Base-by-base conservation (phyloP, 2,888 invertebrate species). In the Synergus laeviventris region DNA sequence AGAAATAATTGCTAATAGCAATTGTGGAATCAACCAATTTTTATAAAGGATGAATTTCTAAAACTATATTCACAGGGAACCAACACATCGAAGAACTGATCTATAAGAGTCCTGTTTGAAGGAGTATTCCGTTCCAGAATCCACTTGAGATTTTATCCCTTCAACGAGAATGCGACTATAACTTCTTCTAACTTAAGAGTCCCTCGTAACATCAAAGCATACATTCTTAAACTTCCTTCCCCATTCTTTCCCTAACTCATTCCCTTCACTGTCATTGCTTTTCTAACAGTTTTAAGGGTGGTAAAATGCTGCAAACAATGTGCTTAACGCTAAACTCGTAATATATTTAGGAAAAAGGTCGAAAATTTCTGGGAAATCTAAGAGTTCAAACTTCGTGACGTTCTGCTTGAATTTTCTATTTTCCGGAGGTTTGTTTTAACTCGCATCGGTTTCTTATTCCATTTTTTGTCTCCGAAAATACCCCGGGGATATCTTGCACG, bases 41-140 rank as follows among this genome's bases (percentile, higher is more conserved):
- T 31, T 31, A 31, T 31, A 5, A 5, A 31, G 31, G 31, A 31
- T 31, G 31, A 31, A 31, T 5, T 31, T 5, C 31, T 31, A 31
- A 31, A 31, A 31, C 31, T 31, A 31, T 31, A 31, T 31, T 31
- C 5, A n/a, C 5, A 31, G 5, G 31, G 31, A 31, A 31, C 3
- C 3, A 4, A 31, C 31, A 31, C 31, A 31, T 31, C 0, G 3
- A 31, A 31, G 5, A 4, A 31, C 31, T 31, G 31, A 31, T 31
- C 31, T 31, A 31, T 3, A 31, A 5, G 5, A n/a, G 49, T 49
- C n/a, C 16, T 49, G 49, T 49, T n/a, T 49, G 49, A n/a, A 79
- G 75, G 78, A 78, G 81, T 82, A 83, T 83, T 83, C 81, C 82
- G 82, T 77, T 81, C 80, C 78, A 83, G 81, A 81, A 77, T 75